Evolutionary conservation across 1,140 invertebrate species (phyloP), one percentile per base, ranked within the genome.

Genomic region (Drosophila punjabiensis): DNA sequence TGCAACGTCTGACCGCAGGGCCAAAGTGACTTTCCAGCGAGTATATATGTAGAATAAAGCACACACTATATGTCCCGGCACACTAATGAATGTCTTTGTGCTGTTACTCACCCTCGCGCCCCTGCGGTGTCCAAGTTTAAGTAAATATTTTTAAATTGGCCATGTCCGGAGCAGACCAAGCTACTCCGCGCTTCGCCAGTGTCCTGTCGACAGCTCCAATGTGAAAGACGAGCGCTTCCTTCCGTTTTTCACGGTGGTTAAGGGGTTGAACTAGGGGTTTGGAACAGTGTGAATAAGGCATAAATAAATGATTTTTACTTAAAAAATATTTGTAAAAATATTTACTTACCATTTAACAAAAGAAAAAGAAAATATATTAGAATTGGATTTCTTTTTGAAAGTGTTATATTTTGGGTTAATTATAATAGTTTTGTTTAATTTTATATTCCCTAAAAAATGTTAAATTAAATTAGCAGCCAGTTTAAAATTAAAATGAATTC

Each of bases 71-170:
- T 61, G 73, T 68, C 41, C 52, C 37, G 33, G 48, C 48, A 53
- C 77, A 74, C 77, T 80, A 80, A 80, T 80, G 78, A 80, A 80
- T 66, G 59, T 65, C 58, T 62, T 79, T 79, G 66, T 79, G 45
- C 18, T 43, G 37, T 30, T 16, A 5, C 39, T 10, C 10, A 5
- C 30, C 35, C 13, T 28, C 28, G 48, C 18, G 39, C 18, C 56
- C 67, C 48, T 35, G 64, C 4, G 60, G 56, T 45, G 56, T 53
- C 53, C 78, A 89, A 90, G 69, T 85, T 90, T 79, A 85, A 89
- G 85, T 89, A 89, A 89, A 89, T 89, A 89, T 89, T 89, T 89
- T 90, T 52, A 85, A 89, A 89, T 89, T 89, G 85, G 81, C 85
- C 86, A 85, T 90, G 81, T 89, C 86, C 85, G 83, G 78, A 39